Base-by-base conservation (phyloP, 2,888 invertebrate genomes). In the Acronicta leporina region DNA sequence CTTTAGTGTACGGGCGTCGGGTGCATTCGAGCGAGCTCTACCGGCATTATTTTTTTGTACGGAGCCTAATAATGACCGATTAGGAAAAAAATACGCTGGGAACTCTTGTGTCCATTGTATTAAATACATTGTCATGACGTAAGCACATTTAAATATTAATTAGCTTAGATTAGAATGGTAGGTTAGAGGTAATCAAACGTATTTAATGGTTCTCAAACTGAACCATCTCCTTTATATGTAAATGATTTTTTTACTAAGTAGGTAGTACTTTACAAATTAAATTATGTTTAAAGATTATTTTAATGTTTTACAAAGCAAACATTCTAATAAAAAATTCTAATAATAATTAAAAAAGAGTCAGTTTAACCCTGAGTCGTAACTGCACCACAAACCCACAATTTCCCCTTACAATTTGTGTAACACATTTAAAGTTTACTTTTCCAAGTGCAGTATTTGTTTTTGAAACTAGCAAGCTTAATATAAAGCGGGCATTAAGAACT, bases 91-190 rank as follows among this genome's bases (percentile, higher is more conserved):
- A 82, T 78, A 79, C 53, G 75, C 82, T 87, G 87, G 88, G 87
- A 87, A 86, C 86, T 78, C 77, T 81, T 85, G 83, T 85, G 82
- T 73, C 81, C 83, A 87, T 86, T 84, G 83, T 89, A 87, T 84
- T 87, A 87, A 87, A 84, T 85, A 87, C 87, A 85, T 86, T 85
- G 85, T 88, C 85, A 85, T 93, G 92, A 92, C 91, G 91, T 91
- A 86, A 85, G 90, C 90, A 87, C 84, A 74, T 90, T 90, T 83
- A 79, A 82, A 86, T 86, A 87, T 87, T 91, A 89, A 92, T 91
- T 88, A 89, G 84, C 83, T 86, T 82, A 81, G 80, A 86, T 84
- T 84, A 83, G 77, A 76, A 78, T 78, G 56, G 73, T 78, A 64
- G 64, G 66, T 50, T 50, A 53, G 61, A 69, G 68, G 65, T 73